A percentile compares a stretch with the other conserved stretches of the same genome.
Conservation (phyloP, 2,113 vertebrate species). For the Charadrius vociferus region DNA sequence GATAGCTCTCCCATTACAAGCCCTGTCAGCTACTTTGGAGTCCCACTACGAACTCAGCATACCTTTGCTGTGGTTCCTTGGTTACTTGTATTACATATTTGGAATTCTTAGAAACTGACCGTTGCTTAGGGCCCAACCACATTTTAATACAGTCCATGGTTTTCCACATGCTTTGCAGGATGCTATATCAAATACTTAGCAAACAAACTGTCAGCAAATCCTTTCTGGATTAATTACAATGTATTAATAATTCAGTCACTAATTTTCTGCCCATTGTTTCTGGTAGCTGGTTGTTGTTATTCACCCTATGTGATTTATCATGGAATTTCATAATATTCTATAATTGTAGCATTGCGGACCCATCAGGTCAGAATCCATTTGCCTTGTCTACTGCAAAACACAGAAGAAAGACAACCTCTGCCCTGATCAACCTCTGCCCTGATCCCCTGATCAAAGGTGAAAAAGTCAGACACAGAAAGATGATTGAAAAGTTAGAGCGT, state of each 20-base stretch:
- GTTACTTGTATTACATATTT: background rate
- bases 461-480: background rate
- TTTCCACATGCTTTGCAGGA: background rate
- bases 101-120: background rate
- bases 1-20: background rate
- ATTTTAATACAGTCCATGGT: background rate
- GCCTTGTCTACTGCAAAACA: background rate
- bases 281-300: background rate
- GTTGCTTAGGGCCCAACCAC: background rate
- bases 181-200: background rate
- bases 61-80: background rate
- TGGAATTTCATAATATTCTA: background rate
- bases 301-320: background rate
- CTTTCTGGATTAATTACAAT: background rate
- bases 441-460: background rate
- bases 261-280: background rate
- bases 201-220: background rate
- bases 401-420: background rate
- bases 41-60: background rate
- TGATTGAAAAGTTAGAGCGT: background rate
- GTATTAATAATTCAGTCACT: background rate
- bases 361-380: background rate
- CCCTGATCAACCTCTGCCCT: background rate
- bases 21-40: background rate
- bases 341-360: background rate